These are phyloP conservation scores for Lutjanus erythropterus DNA, from an alignment of 2,113 vertebrate species.

Conservation along the genomic window DNA sequence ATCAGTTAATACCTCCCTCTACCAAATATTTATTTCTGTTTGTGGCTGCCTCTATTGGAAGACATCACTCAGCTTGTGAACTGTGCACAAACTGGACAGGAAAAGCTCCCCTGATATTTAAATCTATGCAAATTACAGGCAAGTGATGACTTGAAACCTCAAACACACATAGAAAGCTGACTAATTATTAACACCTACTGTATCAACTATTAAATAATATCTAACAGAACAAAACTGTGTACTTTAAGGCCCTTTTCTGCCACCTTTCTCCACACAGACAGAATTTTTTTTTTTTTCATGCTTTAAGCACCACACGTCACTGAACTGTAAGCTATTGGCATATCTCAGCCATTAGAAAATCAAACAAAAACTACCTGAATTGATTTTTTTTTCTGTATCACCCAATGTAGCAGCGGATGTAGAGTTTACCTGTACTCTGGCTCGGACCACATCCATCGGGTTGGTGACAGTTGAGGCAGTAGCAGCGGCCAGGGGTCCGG, in stretches of 20 bases:
- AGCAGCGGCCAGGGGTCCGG: constrained; percentile 94
- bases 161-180: not conserved
- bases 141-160: not conserved
- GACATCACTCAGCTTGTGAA: not conserved
- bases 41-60: not conserved
- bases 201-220: not conserved
- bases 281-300: not conserved
- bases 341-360: not conserved
- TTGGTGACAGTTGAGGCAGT: constrained; percentile 97
- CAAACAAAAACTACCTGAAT: not conserved
- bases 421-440: constrained; percentile 91
- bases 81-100: not conserved
- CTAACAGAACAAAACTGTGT: not conserved
- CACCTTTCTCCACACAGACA: not conserved
- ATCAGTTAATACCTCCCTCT: not conserved
- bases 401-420: no score
- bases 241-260: not conserved
- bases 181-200: not conserved
- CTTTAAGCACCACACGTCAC: not conserved
- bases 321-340: not conserved
- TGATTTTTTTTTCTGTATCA: not conserved
- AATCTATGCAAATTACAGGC: not conserved
- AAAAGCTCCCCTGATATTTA: not conserved
- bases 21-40: not conserved
- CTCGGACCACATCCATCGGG: constrained; percentile 97